Conservation (phyloP, 2,113 vertebrate species). For the Nannospalax galili region DNA sequence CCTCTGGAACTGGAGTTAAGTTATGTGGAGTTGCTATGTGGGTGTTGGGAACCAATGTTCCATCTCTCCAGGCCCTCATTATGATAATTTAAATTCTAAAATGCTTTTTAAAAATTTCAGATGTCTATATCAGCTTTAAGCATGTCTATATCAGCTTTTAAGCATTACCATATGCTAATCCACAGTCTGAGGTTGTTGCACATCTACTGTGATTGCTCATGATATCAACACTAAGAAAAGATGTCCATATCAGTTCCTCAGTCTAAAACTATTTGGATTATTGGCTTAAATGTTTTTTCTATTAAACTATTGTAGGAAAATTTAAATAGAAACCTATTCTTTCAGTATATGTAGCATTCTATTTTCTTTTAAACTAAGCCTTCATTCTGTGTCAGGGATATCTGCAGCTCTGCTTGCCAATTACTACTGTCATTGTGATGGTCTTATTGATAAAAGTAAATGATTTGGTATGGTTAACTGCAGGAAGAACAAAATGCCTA, state of each 20-base stretch:
- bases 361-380: background rate
- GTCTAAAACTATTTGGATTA: background rate
- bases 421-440: fast-evolving
- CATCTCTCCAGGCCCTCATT: too few species aligned
- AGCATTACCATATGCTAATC: background rate
- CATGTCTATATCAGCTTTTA: background rate
- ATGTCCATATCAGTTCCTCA: background rate
- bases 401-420: background rate
- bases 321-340: background rate
- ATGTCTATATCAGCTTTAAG: too few species aligned
- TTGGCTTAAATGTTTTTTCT: background rate
- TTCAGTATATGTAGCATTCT: background rate
- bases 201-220: background rate
- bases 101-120: background rate
- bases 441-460: background rate
- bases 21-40: too few species aligned
- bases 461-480: background rate
- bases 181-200: background rate
- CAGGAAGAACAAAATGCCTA: background rate
- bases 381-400: background rate
- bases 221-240: background rate
- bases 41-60: too few species aligned
- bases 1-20: too few species aligned
- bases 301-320: background rate
- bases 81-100: too few species aligned